Evolutionary conservation across 2,888 invertebrate species (phyloP), one percentile per base, ranked within the genome.

Genomic region (Dryococelus australis): DNA sequence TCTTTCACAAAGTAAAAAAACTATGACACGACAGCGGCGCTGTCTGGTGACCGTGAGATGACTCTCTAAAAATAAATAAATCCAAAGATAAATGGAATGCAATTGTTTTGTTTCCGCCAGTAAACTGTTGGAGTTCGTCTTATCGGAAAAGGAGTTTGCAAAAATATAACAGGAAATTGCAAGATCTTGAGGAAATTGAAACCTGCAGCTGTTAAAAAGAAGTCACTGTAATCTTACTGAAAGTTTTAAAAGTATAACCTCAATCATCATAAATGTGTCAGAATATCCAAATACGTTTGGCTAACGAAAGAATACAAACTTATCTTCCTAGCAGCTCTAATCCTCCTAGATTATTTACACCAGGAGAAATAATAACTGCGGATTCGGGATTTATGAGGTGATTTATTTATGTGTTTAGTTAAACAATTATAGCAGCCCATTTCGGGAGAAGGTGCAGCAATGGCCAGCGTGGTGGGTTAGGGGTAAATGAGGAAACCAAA

Each of bases 321-420:
- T 88, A 83, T 65, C 35, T 89, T n/a, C 43, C 87, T 53, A 28
- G 43, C 27, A 24, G 28, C 83, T 51, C 78, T 43, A 86, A 86
- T 28, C 65, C 85, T 35, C 88, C 87, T 53, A 85, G 86, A 6
- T 47, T 89, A 10, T 89, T 53, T 84, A 89, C 89, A 26, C 89
- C 89, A 16, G 89, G 89, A 35, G 89, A 89, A 87, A 87, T 87
- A 35, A 53, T 89, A 79, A 86, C 87, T 10, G 35, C 79, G n/a
- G 85, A 79, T n/a, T 84, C 88, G 26, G 88, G 87, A n/a, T 88
- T 86, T 86, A 88, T 89, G 88, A 84, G 89, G 89, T 88, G 80
- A 24, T 84, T 27, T 85, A 43, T 47, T 43, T 85, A 43, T 47
- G 47, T 43, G 9, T 84, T 24, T 35, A 35, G 35, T 35, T 35